Conservation (phyloP, 1,140 invertebrate genomes). For the Lordiphosa clarofinis region DNA sequence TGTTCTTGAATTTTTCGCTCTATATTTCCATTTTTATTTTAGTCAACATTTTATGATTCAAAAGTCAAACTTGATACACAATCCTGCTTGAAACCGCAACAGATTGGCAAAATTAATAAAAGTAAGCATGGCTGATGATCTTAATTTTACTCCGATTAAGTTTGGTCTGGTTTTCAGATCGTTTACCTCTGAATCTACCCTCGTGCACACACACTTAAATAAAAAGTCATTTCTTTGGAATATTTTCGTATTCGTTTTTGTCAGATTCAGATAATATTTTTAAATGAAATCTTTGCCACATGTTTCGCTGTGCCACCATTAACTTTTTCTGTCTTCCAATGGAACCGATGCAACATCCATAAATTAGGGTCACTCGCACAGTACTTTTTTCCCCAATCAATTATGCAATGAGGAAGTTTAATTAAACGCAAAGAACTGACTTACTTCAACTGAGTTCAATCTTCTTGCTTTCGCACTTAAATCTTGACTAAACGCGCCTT, state of each 20-base stretch:
- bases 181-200: neutral
- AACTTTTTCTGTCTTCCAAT: constrained; percentile 1
- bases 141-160: neutral
- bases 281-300: constrained; percentile 1
- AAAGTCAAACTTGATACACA: too few species aligned
- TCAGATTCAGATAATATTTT: neutral
- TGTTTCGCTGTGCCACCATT: neutral
- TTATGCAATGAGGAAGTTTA: constrained; percentile 32
- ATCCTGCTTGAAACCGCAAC: too few species aligned
- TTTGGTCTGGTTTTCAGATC: neutral
- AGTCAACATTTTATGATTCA: too few species aligned
- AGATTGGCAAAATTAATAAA: too few species aligned
- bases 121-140: too few species aligned
- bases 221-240: constrained; percentile 27
- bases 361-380: constrained; percentile 54
- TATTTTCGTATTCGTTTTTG: constrained; percentile 19
- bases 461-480: too few species aligned
- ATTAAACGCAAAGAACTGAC: too few species aligned
- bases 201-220: constrained; percentile 7
- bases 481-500: neutral
- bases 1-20: too few species aligned
- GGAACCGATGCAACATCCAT: constrained; percentile 8
- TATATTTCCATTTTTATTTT: too few species aligned
- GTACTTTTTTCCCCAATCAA: constrained; percentile 31
- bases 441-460: too few species aligned